These are phyloP conservation scores for Antheraea yamamai DNA, from an alignment of 2,888 invertebrate genomes.

Conservation along the genomic window DNA sequence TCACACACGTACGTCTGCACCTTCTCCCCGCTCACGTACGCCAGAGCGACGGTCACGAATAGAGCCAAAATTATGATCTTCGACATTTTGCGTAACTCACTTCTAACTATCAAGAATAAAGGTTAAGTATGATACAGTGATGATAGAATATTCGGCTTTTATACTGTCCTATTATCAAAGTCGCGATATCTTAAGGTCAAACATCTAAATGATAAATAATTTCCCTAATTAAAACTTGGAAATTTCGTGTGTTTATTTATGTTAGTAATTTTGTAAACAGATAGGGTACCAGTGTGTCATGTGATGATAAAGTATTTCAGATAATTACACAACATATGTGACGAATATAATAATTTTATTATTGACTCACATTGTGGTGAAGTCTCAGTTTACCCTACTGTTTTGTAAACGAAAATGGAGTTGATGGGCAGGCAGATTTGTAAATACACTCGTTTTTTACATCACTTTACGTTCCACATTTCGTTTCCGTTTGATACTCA, in stretches of 20 bases:
- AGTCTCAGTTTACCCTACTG: too few species aligned
- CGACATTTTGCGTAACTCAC: neutral
- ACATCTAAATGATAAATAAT: neutral
- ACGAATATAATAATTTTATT: too few species aligned
- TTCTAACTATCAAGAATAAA: neutral
- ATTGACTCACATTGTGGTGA: too few species aligned
- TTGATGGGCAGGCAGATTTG: too few species aligned
- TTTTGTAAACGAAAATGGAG: too few species aligned
- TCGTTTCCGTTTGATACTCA: too few species aligned
- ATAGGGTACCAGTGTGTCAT: too few species aligned
- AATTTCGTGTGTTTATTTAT: neutral
- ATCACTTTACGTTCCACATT: too few species aligned
- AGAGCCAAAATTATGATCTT: constrained; percentile 5
- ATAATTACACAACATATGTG: too few species aligned
- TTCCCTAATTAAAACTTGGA: neutral
- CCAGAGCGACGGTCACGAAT: neutral
- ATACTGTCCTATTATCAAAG: neutral
- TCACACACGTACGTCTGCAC: neutral
- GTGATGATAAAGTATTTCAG: too few species aligned
- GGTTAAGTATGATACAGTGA: neutral
- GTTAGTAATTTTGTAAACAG: neutral
- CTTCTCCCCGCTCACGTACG: neutral
- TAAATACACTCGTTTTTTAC: too few species aligned
- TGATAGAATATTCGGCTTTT: neutral
- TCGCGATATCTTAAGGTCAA: neutral